phyloP scores from a whole-genome alignment of 2,797 vertebrate genomes.

The Chelidonichthys spinosus region DNA sequence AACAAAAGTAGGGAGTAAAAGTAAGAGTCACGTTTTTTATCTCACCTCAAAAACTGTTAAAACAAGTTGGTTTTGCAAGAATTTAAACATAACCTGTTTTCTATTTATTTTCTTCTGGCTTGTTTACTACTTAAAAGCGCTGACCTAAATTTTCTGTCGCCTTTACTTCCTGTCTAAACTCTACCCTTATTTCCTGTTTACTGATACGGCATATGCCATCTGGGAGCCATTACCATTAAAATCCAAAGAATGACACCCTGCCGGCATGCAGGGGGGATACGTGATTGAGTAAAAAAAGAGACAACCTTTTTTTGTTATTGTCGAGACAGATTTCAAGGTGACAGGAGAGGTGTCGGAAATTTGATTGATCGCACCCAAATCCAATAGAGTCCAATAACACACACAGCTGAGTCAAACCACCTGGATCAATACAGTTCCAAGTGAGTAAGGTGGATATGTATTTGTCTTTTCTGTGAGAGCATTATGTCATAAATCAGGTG shows the following conservation, averaged over 20 bases:
- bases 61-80: slow-evolving; percentile 5
- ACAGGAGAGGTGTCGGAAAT: slow-evolving; percentile 40
- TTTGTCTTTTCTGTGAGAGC: slow-evolving; percentile 26
- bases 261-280: slow-evolving; percentile 6
- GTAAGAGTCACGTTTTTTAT: background rate
- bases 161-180: slow-evolving; percentile 38
- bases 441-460: slow-evolving; percentile 30
- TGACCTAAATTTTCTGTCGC: slow-evolving; percentile 43
- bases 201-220: slow-evolving; percentile 22
- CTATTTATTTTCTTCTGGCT: background rate
- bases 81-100: slow-evolving; percentile 1
- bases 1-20: background rate
- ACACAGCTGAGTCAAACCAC: slow-evolving; percentile 53
- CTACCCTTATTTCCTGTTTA: slow-evolving; percentile 55
- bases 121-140: slow-evolving; percentile 36
- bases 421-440: slow-evolving; percentile 57
- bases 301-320: slow-evolving; percentile 20
- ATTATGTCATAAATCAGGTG: slow-evolving; percentile 37
- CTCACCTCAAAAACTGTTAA: slow-evolving; percentile 4
- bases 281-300: slow-evolving; percentile 27
- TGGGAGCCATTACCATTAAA: slow-evolving; percentile 46
- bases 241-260: slow-evolving; percentile 27
- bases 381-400: slow-evolving; percentile 53
- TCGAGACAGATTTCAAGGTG: slow-evolving; percentile 57
- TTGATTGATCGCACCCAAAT: slow-evolving; percentile 52